Evolutionary conservation across 2,888 invertebrate genomes (phyloP).

Genomic region (Synergus laeviventris): DNA sequence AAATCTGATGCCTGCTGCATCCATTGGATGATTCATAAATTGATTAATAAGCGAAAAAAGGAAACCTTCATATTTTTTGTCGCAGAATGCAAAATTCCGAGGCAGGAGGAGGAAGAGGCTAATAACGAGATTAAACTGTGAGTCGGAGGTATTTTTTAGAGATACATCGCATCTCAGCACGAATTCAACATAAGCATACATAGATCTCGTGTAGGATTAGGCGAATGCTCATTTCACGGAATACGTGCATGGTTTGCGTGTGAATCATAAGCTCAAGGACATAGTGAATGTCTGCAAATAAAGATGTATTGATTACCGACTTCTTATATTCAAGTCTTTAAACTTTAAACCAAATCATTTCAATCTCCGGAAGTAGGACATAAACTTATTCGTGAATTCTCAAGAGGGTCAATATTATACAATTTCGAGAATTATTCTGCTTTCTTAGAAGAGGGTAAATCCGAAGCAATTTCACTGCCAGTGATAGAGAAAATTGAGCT

Average conservation of each 20-base stretch:
- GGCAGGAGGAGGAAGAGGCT: slow-evolving; percentile 26
- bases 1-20: slow-evolving; percentile 23
- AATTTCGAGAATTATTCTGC: neutral
- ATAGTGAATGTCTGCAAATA: slow-evolving; percentile 20
- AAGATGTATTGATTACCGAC: neutral
- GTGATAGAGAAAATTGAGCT: neutral
- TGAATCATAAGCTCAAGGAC: slow-evolving; percentile 58
- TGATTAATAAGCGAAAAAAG: slow-evolving; percentile 31
- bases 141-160: slow-evolving; percentile 29
- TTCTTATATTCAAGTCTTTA: neutral
- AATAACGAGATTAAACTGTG: slow-evolving; percentile 31
- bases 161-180: slow-evolving; percentile 34
- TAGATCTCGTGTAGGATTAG: slow-evolving; percentile 48
- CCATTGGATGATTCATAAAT: slow-evolving; percentile 36
- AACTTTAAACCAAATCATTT: neutral
- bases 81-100: slow-evolving; percentile 18
- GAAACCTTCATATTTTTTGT: slow-evolving; percentile 15
- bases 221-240: slow-evolving; percentile 56
- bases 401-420: neutral
- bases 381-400: neutral
- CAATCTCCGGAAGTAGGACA: slow-evolving; percentile 1
- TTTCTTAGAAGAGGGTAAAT: neutral
- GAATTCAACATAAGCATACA: slow-evolving; percentile 24
- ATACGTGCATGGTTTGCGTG: slow-evolving; percentile 46
- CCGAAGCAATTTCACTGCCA: neutral